Percentiles rank a stretch among this genome's conserved stretches.
Conservation (phyloP, 2,888 invertebrate species). For the Pollenia griseotomentosa region DNA sequence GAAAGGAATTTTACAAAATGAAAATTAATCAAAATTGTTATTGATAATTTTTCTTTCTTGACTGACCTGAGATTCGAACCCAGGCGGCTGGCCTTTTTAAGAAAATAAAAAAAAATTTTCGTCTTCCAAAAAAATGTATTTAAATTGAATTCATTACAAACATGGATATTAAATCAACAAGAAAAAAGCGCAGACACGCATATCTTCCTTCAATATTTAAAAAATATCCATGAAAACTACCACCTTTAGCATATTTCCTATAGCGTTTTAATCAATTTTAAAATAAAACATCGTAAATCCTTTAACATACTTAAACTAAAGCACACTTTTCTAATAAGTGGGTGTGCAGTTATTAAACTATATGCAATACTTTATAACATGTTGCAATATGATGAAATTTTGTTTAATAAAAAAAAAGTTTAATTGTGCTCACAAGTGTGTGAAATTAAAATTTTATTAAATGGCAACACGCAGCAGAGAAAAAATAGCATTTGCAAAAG, state of each 20-base stretch:
- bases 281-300: neutral
- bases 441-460: slow-evolving; percentile 65
- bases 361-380: neutral
- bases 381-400: slow-evolving; percentile 29
- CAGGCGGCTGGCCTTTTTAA: too few relatives aligned
- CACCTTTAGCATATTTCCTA: neutral
- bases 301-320: neutral
- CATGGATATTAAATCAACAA: too few relatives aligned
- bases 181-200: too few relatives aligned
- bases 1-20: too few relatives aligned
- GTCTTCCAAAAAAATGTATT: too few relatives aligned
- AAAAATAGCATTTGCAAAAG: slow-evolving; percentile 14
- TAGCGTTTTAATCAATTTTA: neutral
- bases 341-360: neutral
- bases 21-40: too few relatives aligned
- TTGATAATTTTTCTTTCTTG: too few relatives aligned
- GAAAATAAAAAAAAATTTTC: too few relatives aligned
- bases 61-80: too few relatives aligned
- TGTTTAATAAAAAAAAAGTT: slow-evolving; percentile 53
- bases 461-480: slow-evolving; percentile 19
- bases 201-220: too few relatives aligned
- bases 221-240: neutral
- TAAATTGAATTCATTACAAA: too few relatives aligned
- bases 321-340: neutral
- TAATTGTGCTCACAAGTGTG: slow-evolving; percentile 70